Evolutionary conservation across 2,113 vertebrate genomes (phyloP).

Genomic region (Odontophorus gujanensis): DNA sequence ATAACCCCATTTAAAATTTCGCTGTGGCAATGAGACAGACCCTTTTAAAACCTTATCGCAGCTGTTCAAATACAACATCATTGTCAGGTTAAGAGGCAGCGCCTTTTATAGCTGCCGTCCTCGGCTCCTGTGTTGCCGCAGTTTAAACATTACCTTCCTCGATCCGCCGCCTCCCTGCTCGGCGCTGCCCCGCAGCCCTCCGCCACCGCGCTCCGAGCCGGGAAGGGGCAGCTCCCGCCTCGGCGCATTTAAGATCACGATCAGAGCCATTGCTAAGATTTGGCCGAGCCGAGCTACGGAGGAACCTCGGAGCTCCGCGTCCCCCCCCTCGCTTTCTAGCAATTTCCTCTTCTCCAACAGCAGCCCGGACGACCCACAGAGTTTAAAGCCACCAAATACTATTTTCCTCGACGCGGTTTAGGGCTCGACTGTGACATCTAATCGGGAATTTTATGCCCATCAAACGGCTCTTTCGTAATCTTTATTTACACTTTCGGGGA

Average conservation of each 20-base stretch:
- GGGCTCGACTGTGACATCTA: constrained; percentile 64
- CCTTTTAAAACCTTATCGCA: constrained; percentile 83
- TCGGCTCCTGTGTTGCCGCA: constrained; percentile 26
- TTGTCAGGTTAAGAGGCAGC: constrained; percentile 86
- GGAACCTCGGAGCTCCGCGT: constrained; percentile 1
- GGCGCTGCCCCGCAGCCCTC: neutral
- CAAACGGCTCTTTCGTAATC: constrained; percentile 71
- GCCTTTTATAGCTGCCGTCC: constrained; percentile 73
- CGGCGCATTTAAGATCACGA: constrained; percentile 36
- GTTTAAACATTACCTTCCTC: constrained; percentile 72
- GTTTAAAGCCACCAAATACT: constrained; percentile 59
- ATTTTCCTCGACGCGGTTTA: constrained; percentile 47
- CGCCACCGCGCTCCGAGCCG: neutral
- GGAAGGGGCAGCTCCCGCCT: neutral
- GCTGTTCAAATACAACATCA: constrained; percentile 91
- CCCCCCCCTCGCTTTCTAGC: constrained; percentile 31
- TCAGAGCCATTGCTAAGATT: constrained; percentile 71
- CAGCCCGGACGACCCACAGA: constrained; percentile 55
- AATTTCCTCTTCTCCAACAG: constrained; percentile 59
- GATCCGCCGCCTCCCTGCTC: constrained; percentile 10
- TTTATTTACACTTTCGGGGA: constrained; percentile 73
- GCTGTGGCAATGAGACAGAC: constrained; percentile 86
- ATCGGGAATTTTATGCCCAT: constrained; percentile 81
- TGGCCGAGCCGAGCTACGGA: constrained; percentile 47
- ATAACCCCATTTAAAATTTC: constrained; percentile 80